phyloP scores from a whole-genome alignment of 2,113 vertebrate genomes.

The Ceyx cyanopectus region DNA sequence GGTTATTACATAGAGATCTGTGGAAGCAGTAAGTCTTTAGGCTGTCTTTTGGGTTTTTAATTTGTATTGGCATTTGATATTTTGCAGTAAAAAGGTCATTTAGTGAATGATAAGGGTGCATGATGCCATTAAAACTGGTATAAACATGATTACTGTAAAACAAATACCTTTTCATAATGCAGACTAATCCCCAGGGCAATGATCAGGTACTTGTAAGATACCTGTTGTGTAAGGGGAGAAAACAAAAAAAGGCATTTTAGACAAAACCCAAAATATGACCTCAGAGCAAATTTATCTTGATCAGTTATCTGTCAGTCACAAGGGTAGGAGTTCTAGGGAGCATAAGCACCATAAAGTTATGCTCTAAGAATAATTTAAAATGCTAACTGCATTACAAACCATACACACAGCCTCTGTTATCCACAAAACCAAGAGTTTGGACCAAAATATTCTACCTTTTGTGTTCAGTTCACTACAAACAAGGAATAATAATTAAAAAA shows the following conservation, averaged over 20 bases:
- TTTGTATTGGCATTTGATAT: background rate
- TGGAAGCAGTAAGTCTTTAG: background rate
- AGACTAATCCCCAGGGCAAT: slow-evolving; percentile 93
- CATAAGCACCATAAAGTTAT: background rate
- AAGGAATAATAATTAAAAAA: too few relatives aligned
- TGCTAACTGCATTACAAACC: background rate
- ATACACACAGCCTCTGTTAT: background rate
- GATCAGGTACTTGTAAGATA: slow-evolving; percentile 95
- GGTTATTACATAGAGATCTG: background rate
- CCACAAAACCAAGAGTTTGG: background rate
- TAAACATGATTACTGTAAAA: background rate
- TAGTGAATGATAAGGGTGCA: background rate
- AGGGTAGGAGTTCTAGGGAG: background rate
- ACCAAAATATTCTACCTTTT: background rate
- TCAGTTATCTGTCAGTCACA: background rate
- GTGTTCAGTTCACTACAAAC: background rate
- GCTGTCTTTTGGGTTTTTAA: background rate
- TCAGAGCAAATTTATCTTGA: background rate
- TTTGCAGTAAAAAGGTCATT: background rate
- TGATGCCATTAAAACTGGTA: background rate
- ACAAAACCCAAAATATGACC: background rate
- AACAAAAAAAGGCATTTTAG: slow-evolving; percentile 5
- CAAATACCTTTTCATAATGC: slow-evolving; percentile 91
- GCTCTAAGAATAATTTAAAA: background rate
- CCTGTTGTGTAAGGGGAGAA: slow-evolving; percentile 70